Evolutionary conservation across 2,797 vertebrate genomes (phyloP), one percentile per base, ranked within the genome.

Genomic region (Acanthurus tractus): DNA sequence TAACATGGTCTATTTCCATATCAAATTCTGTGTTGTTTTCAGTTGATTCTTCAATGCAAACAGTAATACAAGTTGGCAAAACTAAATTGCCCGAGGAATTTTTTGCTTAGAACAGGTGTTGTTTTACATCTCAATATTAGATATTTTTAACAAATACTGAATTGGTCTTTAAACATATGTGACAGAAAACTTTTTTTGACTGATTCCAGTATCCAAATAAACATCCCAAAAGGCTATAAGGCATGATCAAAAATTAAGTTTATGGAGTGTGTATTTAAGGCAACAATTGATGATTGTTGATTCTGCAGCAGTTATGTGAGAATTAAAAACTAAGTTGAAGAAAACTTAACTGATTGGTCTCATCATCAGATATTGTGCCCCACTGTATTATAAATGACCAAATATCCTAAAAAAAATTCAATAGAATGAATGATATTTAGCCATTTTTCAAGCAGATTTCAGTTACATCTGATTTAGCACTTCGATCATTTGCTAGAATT

Each of bases 191-290:
- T 38, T 20, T 10, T 6, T 8, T 15, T 3, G 9, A 44, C 9
- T 40, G 10, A 67, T 50, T n/a, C 1, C 12, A 52, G 46, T 11
- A 18, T 10, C 1, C 2, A 0, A 34, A 0, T 45, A 49, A 63
- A 40, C 54, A 50, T 20, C 8, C 40, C 5, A 18, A 68, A 55
- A 29, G 40, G 1, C 3, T 50, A 23, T 0, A 40, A 9, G 54
- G 40, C 8, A 42, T 10, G 1, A 29, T 6, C 63, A 25, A 52
- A 71, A 68, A 52, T 49, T 0, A 67, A 13, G 0, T 46, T 4
- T 22, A 22, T 34, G 20, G 6, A 56, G 53, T 67, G 68, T 52
- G 36, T 38, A 36, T 70, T 11, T 23, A 58, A 59, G 66, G 58
- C 69, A 82, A 36, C 6, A 7, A 6, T 53, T n/a, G 18, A 59